These are phyloP conservation scores for Myodes glareolus DNA, from an alignment of 2,113 vertebrate genomes.

Conservation along the genomic window DNA sequence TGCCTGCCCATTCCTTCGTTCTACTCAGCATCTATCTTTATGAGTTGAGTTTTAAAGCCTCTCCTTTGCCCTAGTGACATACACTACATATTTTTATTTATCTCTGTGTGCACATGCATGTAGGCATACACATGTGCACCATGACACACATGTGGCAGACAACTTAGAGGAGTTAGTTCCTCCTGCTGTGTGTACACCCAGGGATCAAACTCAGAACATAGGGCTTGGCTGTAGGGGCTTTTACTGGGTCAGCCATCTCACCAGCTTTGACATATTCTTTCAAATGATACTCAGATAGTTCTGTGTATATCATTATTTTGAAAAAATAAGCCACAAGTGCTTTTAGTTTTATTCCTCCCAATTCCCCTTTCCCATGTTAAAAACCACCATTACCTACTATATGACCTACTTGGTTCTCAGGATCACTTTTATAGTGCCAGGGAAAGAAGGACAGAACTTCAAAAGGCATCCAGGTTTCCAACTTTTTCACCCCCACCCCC, in stretches of 20 bases:
- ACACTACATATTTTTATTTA: neutral
- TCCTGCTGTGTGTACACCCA: neutral
- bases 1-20: neutral
- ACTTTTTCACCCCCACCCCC: neutral
- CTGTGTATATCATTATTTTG: neutral
- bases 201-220: neutral
- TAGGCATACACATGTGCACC: neutral
- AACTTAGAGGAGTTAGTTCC: neutral
- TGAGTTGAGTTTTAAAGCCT: neutral
- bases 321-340: neutral
- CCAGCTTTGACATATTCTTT: neutral
- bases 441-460: conserved; percentile 36
- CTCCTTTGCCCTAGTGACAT: neutral
- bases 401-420: neutral
- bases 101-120: neutral
- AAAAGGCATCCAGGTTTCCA: conserved; percentile 39
- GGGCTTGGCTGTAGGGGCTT: neutral
- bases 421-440: neutral
- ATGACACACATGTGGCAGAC: no score
- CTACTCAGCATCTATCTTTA: neutral
- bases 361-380: neutral
- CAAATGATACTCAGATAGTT: neutral
- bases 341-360: neutral
- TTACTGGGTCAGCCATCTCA: neutral
- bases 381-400: neutral